These are phyloP conservation scores for Sesamia nonagrioides DNA, from an alignment of 1,140 invertebrate species.

Conservation along the genomic window DNA sequence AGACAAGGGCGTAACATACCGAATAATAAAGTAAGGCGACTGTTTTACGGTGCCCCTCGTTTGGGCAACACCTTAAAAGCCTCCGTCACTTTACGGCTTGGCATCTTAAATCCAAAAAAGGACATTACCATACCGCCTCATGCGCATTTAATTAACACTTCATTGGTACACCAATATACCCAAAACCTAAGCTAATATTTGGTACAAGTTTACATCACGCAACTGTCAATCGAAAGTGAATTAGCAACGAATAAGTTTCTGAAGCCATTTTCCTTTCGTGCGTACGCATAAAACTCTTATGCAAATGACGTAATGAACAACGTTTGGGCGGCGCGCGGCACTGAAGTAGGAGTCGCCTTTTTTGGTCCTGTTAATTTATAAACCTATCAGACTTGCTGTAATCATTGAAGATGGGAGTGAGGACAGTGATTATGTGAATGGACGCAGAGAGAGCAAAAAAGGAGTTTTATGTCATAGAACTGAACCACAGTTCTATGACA, in stretches of 20 bases:
- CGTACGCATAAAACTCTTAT: constrained; percentile 7
- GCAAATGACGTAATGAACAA: constrained; percentile 15
- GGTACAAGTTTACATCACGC: neutral
- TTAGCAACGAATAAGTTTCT: constrained; percentile 7
- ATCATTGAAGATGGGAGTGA: constrained; percentile 1
- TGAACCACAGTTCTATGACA: neutral
- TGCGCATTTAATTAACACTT: constrained; percentile 1
- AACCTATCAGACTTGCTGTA: constrained; percentile 16
- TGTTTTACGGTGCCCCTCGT: too few species aligned
- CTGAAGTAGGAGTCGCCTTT: neutral
- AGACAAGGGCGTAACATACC: too few species aligned
- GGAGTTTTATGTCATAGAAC: too few species aligned
- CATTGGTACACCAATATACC: neutral
- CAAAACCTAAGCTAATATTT: constrained; percentile 4
- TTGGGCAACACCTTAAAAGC: neutral
- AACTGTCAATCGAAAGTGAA: constrained; percentile 15
- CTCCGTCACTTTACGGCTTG: too few species aligned
- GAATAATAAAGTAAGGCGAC: too few species aligned
- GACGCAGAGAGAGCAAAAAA: neutral
- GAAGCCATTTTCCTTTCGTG: constrained; percentile 5
- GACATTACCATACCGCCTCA: neutral
- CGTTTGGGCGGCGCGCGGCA: constrained; percentile 18
- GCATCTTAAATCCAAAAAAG: neutral
- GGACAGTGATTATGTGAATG: neutral
- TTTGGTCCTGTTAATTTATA: constrained; percentile 26